These are phyloP conservation scores for Eilema griseolum DNA, from an alignment of 2,888 invertebrate species.

Conservation along the genomic window DNA sequence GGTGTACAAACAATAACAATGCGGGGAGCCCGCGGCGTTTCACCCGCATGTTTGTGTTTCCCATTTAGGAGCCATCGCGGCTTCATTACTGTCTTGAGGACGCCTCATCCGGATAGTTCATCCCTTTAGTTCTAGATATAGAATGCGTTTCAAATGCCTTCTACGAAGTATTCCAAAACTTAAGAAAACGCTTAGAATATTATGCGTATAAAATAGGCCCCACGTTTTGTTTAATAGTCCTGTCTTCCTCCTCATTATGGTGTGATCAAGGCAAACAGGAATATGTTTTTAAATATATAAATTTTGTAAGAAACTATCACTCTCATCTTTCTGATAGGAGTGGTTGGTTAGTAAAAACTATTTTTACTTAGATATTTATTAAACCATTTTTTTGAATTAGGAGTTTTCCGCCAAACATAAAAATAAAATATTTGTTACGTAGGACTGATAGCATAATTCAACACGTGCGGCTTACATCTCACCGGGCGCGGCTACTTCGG, in stretches of 20 bases:
- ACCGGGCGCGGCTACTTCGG: slow-evolving; percentile 45
- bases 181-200: no score
- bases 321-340: no score
- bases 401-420: background rate
- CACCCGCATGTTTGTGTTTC: slow-evolving; percentile 78
- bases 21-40: slow-evolving; percentile 67
- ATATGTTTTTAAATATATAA: no score
- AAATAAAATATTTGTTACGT: background rate
- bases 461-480: slow-evolving; percentile 36
- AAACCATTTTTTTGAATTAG: background rate
- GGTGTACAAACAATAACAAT: slow-evolving; percentile 83
- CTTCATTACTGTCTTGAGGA: slow-evolving; percentile 61
- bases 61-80: slow-evolving; percentile 74
- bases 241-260: no score
- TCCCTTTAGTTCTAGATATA: slow-evolving; percentile 40
- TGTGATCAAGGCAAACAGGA: no score
- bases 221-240: no score
- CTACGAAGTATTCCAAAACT: background rate
- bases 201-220: no score
- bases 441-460: background rate
- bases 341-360: no score
- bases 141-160: slow-evolving; percentile 10
- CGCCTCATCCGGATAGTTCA: slow-evolving; percentile 49
- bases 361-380: background rate
- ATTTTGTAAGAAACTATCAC: no score